A percentile compares a stretch with the other conserved stretches of the same genome.
Conservation (phyloP, 35 echinoderm and acorn worm species). For the Heliocidaris tuberculata region DNA sequence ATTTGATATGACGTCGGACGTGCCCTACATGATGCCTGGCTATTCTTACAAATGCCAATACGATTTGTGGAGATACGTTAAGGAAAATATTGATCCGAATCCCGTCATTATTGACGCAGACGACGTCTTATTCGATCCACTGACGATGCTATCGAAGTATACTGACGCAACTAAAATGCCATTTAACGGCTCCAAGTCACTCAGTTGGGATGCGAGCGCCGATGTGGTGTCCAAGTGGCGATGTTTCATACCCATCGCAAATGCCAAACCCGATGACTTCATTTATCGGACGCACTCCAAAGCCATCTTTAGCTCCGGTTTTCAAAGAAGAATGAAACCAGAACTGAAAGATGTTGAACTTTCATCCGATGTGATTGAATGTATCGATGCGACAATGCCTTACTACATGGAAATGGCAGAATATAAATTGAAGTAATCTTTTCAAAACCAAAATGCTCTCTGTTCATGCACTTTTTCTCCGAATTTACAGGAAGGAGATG, state of each 20-base stretch:
- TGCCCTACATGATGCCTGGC: slow-evolving; percentile 22
- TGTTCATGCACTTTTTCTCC: too few relatives aligned
- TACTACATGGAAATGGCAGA: slow-evolving; percentile 33
- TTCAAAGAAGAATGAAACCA: background rate
- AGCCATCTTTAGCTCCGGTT: background rate
- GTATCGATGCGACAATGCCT: background rate
- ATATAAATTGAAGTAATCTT: background rate
- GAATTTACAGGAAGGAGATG: too few relatives aligned
- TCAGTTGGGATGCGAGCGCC: slow-evolving; percentile 38
- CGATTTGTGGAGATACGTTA: slow-evolving; percentile 59
- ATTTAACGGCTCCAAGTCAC: slow-evolving; percentile 10
- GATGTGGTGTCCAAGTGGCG: slow-evolving; percentile 46
- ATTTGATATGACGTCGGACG: slow-evolving; percentile 25
- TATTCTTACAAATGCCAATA: slow-evolving; percentile 50
- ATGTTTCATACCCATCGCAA: background rate
- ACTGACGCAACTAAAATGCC: slow-evolving; percentile 56
- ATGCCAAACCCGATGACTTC: background rate
- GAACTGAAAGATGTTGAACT: background rate
- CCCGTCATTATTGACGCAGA: slow-evolving; percentile 55
- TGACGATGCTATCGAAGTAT: slow-evolving; percentile 51
- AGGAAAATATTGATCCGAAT: slow-evolving; percentile 45
- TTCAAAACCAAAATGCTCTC: background rate
- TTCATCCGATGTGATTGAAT: background rate
- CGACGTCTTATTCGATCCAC: slow-evolving; percentile 54
- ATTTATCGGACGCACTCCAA: background rate